phyloP scores from a whole-genome alignment of 2,888 invertebrate genomes.

The Macropis europaea region DNA sequence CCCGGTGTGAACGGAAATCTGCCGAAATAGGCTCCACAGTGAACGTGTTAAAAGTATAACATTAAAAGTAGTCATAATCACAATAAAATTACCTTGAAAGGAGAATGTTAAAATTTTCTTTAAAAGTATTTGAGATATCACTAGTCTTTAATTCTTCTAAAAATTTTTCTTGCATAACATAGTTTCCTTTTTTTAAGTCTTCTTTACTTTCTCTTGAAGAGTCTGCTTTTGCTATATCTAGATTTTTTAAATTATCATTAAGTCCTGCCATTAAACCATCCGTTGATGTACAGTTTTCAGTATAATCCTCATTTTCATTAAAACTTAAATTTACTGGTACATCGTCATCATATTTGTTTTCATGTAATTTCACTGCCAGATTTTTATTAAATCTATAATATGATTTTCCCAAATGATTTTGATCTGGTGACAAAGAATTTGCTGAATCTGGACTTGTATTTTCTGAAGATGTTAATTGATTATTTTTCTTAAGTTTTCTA shows the following conservation, averaged over 20 bases:
- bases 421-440: slow-evolving; percentile 33
- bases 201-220: not conserved
- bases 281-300: not conserved
- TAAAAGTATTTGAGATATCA: not conserved
- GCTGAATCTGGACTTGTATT: slow-evolving; percentile 32
- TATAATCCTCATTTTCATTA: not conserved
- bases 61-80: not conserved
- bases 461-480: slow-evolving; percentile 10
- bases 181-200: not conserved
- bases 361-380: slow-evolving; percentile 61
- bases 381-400: slow-evolving; percentile 18
- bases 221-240: not conserved
- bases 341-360: slow-evolving; percentile 64
- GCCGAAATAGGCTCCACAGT: no score
- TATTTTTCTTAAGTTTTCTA: slow-evolving; percentile 15
- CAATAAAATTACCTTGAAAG: slow-evolving; percentile 22
- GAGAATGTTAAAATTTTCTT: slow-evolving; percentile 11
- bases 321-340: not conserved
- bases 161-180: not conserved
- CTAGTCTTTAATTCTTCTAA: not conserved
- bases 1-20: no score
- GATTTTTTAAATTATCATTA: not conserved
- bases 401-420: not conserved
- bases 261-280: not conserved
- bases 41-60: no score